Evolutionary conservation across 2,888 invertebrate genomes (phyloP), one percentile per base, ranked within the genome.

Genomic region (Epiperipatus broadwayi): DNA sequence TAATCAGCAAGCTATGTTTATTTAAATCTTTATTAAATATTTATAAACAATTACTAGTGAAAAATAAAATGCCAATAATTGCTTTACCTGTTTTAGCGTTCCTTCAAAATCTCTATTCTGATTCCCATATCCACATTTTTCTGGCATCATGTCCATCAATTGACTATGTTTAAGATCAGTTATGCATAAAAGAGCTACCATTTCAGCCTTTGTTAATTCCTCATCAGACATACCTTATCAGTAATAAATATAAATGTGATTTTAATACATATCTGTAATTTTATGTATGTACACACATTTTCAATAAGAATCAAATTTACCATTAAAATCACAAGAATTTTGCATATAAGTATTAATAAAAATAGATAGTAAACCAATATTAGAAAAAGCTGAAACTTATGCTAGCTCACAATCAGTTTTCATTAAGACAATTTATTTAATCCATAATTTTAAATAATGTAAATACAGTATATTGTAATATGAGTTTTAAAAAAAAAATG

Each of bases 111-210:
- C 83, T 52, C 78, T 71, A 35, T 50, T 50, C 57, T 80, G 80
- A 15, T 79, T 76, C 37, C 48, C 45, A 50, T 78, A 81, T n/a
- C 87, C 87, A 46, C 85, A 87, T 16, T 85, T 69, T 63, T 93
- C 93, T 0, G 93, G 93, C 80, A 95, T 84, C 41, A 83, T 65
- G 59, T 93, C 93, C 60, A 85, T 73, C 33, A 95, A 66, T 56
- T 91, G 89, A 47, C 85, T 87, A 64, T 93, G 91, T 0, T 91
- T 91, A 60, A 85, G 83, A 61, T 93, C 89, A 22, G 78, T 77
- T 57, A 89, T 87, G 48, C 89, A 85, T 34, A 95, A 64, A 35
- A 91, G 64, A 1, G 89, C 83, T 43, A 85, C 79, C 69, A 95
- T 85, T 65, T 95, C 93, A 46, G 85, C 65, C 25, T 81, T 71